These are phyloP conservation scores for Halcyon smyrnensis DNA, from an alignment of 2,797 vertebrate species.

Conservation along the genomic window DNA sequence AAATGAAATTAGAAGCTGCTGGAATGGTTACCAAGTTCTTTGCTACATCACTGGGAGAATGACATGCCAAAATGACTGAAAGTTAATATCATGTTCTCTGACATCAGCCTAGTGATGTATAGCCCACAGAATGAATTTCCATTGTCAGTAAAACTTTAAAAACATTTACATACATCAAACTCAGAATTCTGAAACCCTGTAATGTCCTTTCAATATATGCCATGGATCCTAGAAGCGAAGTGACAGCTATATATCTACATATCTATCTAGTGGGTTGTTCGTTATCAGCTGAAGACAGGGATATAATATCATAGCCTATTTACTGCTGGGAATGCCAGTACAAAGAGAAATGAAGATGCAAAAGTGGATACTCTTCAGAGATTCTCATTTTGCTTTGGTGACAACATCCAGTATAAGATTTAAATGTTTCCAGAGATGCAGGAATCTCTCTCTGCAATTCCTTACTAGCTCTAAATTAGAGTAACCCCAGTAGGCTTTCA, in stretches of 20 bases:
- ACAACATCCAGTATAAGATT: background rate
- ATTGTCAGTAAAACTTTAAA: slow-evolving; percentile 48
- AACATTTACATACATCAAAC: slow-evolving; percentile 38
- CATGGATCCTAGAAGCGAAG: background rate
- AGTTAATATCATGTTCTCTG: slow-evolving; percentile 48
- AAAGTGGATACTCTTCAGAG: background rate
- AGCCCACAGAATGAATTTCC: slow-evolving; percentile 38
- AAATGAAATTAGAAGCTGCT: slow-evolving; percentile 28
- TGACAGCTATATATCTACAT: slow-evolving; percentile 33
- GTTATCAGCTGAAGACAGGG: slow-evolving; percentile 9
- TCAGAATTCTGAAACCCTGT: slow-evolving; percentile 14
- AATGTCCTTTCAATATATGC: slow-evolving; percentile 23
- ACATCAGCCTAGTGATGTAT: slow-evolving; percentile 32
- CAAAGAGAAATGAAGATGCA: slow-evolving; percentile 15
- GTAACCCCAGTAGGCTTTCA: background rate
- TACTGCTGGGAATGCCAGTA: background rate
- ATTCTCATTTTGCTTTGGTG: slow-evolving; percentile 4
- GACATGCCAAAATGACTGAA: slow-evolving; percentile 47
- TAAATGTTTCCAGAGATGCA: background rate
- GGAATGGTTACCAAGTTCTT: background rate
- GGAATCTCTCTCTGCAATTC: background rate
- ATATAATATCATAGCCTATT: slow-evolving; percentile 11
- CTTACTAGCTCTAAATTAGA: background rate
- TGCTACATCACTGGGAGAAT: background rate
- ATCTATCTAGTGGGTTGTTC: slow-evolving; percentile 30